These are phyloP conservation scores for Thripadectes ignobilis DNA, from an alignment of 2,797 vertebrate genomes.

Conservation along the genomic window DNA sequence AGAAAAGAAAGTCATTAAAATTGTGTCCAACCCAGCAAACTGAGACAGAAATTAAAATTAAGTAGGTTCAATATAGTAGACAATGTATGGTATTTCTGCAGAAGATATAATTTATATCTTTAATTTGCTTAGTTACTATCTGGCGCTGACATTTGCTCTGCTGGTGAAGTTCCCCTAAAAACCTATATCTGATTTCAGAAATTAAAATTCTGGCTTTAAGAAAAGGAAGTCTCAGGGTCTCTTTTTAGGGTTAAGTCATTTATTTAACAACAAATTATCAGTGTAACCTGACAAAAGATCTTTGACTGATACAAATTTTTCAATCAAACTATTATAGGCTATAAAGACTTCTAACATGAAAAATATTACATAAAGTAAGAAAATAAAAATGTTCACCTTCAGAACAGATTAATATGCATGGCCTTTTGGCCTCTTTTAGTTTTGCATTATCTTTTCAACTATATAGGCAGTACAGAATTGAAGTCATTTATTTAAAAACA, in stretches of 20 bases:
- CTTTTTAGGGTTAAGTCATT: neutral
- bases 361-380: neutral
- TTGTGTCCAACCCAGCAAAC: neutral
- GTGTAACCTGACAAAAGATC: neutral
- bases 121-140: neutral
- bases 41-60: neutral
- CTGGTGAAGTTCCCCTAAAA: neutral
- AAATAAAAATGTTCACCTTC: constrained; percentile 1
- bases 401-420: neutral
- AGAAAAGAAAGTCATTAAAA: neutral
- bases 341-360: neutral
- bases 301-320: neutral
- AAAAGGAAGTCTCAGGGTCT: neutral
- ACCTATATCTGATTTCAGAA: neutral
- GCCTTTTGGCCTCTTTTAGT: neutral
- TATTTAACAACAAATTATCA: neutral
- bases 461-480: neutral
- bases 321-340: neutral
- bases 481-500: neutral
- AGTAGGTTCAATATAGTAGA: neutral
- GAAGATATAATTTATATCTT: neutral
- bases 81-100: neutral
- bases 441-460: neutral
- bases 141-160: neutral
- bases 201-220: neutral